Evolutionary conservation across 2,113 vertebrate genomes (phyloP).

Genomic region (Ictidomys tridecemlineatus): DNA sequence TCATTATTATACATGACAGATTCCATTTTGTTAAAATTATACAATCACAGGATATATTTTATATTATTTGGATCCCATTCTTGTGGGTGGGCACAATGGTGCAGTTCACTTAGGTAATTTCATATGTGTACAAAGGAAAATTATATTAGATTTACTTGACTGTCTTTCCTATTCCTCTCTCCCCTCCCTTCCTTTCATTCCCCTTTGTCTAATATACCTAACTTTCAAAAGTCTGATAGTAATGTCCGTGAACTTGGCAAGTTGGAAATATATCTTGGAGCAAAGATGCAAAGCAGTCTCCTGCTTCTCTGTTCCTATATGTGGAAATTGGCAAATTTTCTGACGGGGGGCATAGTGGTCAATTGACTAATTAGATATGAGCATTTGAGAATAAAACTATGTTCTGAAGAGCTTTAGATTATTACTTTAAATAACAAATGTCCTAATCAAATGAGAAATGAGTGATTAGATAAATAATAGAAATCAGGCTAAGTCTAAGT

Average conservation of each 20-base stretch:
- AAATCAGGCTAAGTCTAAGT: background rate
- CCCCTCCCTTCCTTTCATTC: background rate
- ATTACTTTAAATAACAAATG: background rate
- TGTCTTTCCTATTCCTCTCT: too few relatives aligned
- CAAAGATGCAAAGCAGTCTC: background rate
- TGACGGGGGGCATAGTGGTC: background rate
- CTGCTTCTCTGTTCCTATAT: background rate
- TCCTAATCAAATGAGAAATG: slow-evolving; percentile 12
- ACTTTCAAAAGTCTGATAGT: background rate
- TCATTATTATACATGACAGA: too few relatives aligned
- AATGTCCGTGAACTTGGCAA: background rate
- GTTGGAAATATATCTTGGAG: background rate
- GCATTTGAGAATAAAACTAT: background rate
- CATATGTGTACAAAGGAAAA: too few relatives aligned
- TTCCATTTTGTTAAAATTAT: too few relatives aligned
- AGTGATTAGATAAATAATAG: background rate
- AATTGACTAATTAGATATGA: background rate
- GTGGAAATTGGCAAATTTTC: background rate
- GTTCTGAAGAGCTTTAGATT: background rate
- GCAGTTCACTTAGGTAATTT: too few relatives aligned
- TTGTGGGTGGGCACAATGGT: too few relatives aligned
- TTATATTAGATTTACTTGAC: too few relatives aligned
- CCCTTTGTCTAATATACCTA: background rate
- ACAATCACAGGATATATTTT: too few relatives aligned
- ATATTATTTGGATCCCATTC: too few relatives aligned